Evolutionary conservation across 2,113 vertebrate genomes (phyloP), one percentile per base, ranked within the genome.

Genomic region (Condylura cristata): DNA sequence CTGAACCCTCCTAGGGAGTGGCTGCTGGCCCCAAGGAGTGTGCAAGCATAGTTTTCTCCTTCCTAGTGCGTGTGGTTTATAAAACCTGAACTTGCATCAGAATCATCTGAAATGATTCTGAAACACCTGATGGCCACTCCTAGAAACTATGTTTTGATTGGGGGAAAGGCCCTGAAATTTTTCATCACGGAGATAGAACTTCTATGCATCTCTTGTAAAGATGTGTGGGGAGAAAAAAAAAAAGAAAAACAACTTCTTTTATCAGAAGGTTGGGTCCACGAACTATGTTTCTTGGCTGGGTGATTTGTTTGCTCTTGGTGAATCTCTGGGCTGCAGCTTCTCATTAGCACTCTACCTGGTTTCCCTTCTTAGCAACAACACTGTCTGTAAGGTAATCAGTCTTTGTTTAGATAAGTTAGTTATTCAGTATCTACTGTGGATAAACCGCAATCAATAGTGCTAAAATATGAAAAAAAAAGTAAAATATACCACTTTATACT

Each of bases 401-500:
- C 51, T 6, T 53, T 17, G 17, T 53, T 53, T 53, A 48, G 46
- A 51, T 51, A 16, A 51, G 14, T 51, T 60, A 51, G 71, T 84
- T 90, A 82, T 89, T 89, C 51, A 75, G 13, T 20, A 65, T 75
- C 58, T 58, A 68, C 24, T 89, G 22, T 39, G 44, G 16, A n/a
- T 17, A 60, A 78, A 22, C 2, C 0, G n/a, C 20, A 34, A 30
- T 10, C 72, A 9, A 48, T 61, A 26, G 92, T 76, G 8, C n/a
- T 82, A 37, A 37, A 61, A 87, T n/a, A 48, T n/a, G 65, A 61
- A 83, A 2, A 65, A 66, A 89, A 28, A 51, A 91, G 12, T 6
- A 53, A 3, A 53, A 85, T 76, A 61, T 37, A 58, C 72, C 74
- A 22, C 61, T 26, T 90, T 86, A 8, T n/a, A 44, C 66, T 53